Percentiles rank a stretch among this genome's conserved stretches.
These are phyloP conservation scores for Formica exsecta DNA, from an alignment of 1,140 invertebrate species.

Conservation along the genomic window DNA sequence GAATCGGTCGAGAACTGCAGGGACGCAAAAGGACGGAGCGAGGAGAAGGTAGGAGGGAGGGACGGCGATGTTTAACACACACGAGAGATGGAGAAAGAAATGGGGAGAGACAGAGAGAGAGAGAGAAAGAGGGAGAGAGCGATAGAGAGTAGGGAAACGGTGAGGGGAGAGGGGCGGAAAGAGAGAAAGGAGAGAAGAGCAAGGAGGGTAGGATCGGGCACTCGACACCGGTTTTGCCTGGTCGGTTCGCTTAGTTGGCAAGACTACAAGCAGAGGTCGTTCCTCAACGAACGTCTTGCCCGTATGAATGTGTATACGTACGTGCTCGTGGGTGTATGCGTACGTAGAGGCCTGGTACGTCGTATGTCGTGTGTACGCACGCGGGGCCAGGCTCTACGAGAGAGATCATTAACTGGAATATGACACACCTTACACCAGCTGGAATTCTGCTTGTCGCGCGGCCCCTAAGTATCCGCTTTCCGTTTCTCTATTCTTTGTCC, in stretches of 20 bases:
- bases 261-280: slow-evolving; percentile 61
- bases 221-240: slow-evolving; percentile 65
- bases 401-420: slow-evolving; percentile 62
- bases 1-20: slow-evolving; percentile 55
- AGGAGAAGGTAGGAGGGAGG: slow-evolving; percentile 18
- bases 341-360: not conserved
- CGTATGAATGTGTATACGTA: not conserved
- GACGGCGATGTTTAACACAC: slow-evolving; percentile 51
- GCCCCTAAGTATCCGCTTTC: slow-evolving; percentile 48
- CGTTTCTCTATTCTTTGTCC: slow-evolving; percentile 60
- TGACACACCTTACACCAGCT: slow-evolving; percentile 65
- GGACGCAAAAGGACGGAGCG: slow-evolving; percentile 63
- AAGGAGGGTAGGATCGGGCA: slow-evolving; percentile 41
- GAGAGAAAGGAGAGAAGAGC: slow-evolving; percentile 40
- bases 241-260: slow-evolving; percentile 61
- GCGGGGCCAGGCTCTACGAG: slow-evolving; percentile 37
- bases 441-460: slow-evolving; percentile 62
- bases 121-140: not conserved
- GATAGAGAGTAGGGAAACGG: not conserved
- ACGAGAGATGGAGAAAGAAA: not conserved
- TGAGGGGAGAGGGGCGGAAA: not conserved
- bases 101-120: slow-evolving; percentile 20
- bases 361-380: slow-evolving; percentile 9
- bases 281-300: slow-evolving; percentile 33
- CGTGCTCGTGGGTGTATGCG: not conserved